Percentiles rank a stretch among this genome's conserved stretches.
Evolutionary conservation across 2,113 vertebrate genomes (phyloP).

Genomic region (Neogale vison): DNA sequence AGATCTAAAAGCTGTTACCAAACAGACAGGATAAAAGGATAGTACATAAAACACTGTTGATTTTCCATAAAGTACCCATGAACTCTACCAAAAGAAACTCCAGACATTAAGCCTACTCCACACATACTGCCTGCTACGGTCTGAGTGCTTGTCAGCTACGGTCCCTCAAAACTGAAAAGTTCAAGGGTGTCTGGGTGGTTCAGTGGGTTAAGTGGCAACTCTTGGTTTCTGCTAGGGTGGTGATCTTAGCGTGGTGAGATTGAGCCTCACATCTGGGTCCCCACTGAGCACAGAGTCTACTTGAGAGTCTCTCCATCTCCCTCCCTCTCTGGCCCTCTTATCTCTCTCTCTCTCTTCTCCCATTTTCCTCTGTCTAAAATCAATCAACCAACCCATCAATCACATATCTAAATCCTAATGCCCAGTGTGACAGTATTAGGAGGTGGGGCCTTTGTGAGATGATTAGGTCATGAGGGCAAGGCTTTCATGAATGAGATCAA

Average conservation of each 20-base stretch:
- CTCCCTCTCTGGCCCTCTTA: background rate
- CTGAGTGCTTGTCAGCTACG: background rate
- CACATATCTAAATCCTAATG: background rate
- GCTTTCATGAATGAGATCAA: background rate
- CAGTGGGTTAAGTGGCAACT: background rate
- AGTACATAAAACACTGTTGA: constrained; percentile 53
- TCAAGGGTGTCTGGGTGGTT: background rate
- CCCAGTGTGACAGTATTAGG: background rate
- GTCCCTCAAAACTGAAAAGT: background rate
- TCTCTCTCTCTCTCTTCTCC: too few relatives aligned
- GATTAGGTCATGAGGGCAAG: background rate
- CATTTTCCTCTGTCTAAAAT: background rate
- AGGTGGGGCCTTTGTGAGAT: background rate
- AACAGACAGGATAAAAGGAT: constrained; percentile 58
- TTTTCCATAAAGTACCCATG: constrained; percentile 32
- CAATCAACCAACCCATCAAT: background rate
- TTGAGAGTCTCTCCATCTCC: background rate
- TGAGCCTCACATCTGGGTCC: background rate
- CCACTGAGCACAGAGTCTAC: background rate
- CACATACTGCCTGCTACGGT: background rate
- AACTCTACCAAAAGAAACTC: constrained; percentile 25
- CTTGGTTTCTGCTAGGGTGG: background rate
- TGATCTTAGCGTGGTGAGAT: background rate
- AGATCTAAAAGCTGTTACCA: constrained; percentile 67
- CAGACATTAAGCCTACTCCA: background rate